Percentiles rank a stretch among this genome's conserved stretches.
These are phyloP conservation scores for Corythornis vintsioides DNA, from an alignment of 2,113 vertebrate genomes.

Conservation along the genomic window DNA sequence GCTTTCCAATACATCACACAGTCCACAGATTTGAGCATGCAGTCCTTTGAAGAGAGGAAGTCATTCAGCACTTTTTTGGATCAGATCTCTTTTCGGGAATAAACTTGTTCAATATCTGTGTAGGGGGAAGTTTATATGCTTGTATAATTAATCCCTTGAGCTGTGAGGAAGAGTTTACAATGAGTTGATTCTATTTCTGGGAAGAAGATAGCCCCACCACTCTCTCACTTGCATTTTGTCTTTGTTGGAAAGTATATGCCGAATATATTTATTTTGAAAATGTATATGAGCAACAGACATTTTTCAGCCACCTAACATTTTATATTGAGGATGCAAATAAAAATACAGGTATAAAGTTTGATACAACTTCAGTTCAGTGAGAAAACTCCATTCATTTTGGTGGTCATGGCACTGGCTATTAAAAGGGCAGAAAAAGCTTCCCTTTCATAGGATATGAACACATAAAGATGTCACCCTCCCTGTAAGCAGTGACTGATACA, in stretches of 20 bases:
- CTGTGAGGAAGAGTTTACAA: background rate
- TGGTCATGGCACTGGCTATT: background rate
- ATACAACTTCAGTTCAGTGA: background rate
- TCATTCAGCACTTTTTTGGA: background rate
- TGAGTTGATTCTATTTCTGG: constrained; percentile 1
- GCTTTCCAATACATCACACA: background rate
- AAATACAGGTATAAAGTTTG: background rate
- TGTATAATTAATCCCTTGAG: background rate
- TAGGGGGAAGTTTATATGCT: background rate
- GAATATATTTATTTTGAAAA: background rate
- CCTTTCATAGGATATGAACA: background rate
- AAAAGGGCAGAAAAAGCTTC: background rate
- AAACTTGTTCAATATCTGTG: background rate
- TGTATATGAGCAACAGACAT: background rate
- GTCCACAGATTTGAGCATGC: background rate
- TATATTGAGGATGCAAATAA: background rate
- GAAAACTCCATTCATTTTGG: background rate
- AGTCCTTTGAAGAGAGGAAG: background rate
- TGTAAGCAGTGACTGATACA: background rate
- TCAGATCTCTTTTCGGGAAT: background rate
- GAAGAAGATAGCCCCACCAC: background rate
- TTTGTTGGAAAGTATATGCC: background rate
- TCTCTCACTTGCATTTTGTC: background rate
- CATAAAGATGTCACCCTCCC: background rate
- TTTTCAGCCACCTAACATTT: background rate